Percentiles rank a stretch among this genome's conserved stretches.
phyloP scores from a whole-genome alignment of 2,113 vertebrate species.

The Oceanites oceanicus region DNA sequence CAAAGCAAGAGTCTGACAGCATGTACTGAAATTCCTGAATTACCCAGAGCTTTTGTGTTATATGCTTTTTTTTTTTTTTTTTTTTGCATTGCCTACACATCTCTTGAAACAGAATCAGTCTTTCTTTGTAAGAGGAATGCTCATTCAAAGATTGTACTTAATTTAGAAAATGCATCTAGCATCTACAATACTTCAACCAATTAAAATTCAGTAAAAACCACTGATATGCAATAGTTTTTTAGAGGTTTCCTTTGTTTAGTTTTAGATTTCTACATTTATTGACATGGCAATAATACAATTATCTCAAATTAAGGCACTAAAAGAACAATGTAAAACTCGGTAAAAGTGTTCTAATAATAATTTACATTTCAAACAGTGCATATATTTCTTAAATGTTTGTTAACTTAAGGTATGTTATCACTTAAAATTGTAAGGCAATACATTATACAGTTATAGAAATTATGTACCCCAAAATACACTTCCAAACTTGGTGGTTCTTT shows the following conservation, averaged over 20 bases:
- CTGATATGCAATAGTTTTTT: conserved; percentile 68
- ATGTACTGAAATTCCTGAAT: conserved; percentile 74
- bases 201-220: conserved; percentile 77
- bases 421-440: conserved; percentile 93
- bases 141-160: conserved; percentile 79
- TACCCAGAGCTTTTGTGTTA: conserved; percentile 55
- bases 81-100: conserved; percentile 54
- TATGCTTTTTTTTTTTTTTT: conserved; percentile 2
- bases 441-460: conserved; percentile 89
- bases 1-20: conserved; percentile 72
- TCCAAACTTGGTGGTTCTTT: conserved; percentile 74
- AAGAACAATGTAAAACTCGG: conserved; percentile 88
- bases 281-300: conserved; percentile 91
- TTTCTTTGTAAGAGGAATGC: conserved; percentile 76
- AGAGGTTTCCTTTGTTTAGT: conserved; percentile 43
- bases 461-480: conserved; percentile 84
- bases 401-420: conserved; percentile 95
- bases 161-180: conserved; percentile 78
- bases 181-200: conserved; percentile 71
- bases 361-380: conserved; percentile 99
- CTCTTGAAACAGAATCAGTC: conserved; percentile 58
- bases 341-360: conserved; percentile 98
- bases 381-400: conserved; percentile 89
- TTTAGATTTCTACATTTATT: conserved; percentile 76
- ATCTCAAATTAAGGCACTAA: conserved; percentile 97